Conservation (phyloP, 2,113 vertebrate species). For the Plotosus lineatus region DNA sequence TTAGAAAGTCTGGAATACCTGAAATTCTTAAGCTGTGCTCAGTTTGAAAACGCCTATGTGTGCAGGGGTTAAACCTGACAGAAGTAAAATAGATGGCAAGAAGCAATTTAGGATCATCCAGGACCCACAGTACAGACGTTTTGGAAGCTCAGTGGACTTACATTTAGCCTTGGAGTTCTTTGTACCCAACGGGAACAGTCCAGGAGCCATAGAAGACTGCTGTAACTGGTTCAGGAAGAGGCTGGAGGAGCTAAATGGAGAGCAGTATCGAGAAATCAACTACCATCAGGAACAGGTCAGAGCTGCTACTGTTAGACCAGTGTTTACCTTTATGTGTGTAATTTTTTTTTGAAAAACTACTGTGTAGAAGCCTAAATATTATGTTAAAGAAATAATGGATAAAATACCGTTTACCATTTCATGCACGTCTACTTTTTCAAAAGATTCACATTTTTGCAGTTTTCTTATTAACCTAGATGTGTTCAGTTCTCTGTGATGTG, state of each 20-base stretch:
- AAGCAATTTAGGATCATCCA: constrained; percentile 81
- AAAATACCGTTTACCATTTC: neutral
- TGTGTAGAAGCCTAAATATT: neutral
- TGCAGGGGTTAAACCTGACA: constrained; percentile 60
- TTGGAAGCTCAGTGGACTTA: constrained; percentile 87
- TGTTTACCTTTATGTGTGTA: neutral
- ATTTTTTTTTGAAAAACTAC: neutral
- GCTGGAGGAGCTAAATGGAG: constrained; percentile 84
- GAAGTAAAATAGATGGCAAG: constrained; percentile 64
- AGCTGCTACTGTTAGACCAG: neutral
- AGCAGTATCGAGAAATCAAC: constrained; percentile 72
- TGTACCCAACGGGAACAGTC: constrained; percentile 41
- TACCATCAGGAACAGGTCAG: constrained; percentile 92
- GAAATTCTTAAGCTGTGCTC: neutral
- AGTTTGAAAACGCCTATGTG: neutral
- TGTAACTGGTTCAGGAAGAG: constrained; percentile 82
- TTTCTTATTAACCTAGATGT: neutral
- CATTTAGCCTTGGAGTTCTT: constrained; percentile 78
- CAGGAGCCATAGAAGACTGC: constrained; percentile 77
- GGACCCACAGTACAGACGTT: constrained; percentile 81
- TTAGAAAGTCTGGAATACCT: neutral
- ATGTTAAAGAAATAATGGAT: neutral
- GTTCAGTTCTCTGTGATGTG: neutral
- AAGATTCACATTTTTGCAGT: neutral
- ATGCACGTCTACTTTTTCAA: neutral